Conservation (phyloP, 2,797 vertebrate genomes). For the Mallotus villosus region DNA sequence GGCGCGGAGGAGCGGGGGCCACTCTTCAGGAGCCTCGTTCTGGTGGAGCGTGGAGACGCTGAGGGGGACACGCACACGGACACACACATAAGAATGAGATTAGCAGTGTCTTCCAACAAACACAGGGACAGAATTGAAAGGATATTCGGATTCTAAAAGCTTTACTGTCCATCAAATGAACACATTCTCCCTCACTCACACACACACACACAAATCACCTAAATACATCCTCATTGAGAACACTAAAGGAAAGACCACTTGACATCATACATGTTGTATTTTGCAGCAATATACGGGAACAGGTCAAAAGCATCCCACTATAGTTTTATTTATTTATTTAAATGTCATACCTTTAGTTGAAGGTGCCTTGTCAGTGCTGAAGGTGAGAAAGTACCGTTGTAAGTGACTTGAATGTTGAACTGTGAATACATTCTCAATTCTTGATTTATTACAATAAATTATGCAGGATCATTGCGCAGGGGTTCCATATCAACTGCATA, state of each 20-base stretch:
- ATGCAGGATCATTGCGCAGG: background rate
- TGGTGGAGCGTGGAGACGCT: constrained; percentile 26
- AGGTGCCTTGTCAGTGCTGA: constrained; percentile 41
- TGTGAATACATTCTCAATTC: background rate
- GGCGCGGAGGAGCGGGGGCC: constrained; percentile 5
- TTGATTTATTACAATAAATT: background rate
- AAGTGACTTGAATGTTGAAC: background rate
- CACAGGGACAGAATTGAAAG: background rate
- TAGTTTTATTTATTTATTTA: background rate
- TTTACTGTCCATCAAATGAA: constrained; percentile 9
- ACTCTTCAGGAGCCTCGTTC: constrained; percentile 21
- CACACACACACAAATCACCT: background rate
- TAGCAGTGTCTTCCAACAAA: background rate
- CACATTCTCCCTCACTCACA: background rate
- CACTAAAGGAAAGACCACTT: too few species aligned
- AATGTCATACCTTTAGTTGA: constrained; percentile 33
- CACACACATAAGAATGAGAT: too few species aligned
- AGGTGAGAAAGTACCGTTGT: constrained; percentile 9
- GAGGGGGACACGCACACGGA: background rate
- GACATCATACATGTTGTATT: background rate
- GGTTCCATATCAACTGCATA: background rate
- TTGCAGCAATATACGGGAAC: background rate
- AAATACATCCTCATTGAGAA: background rate
- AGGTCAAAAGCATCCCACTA: background rate
- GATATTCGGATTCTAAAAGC: too few species aligned